Evolutionary conservation across 2,797 vertebrate species (phyloP), one percentile per base, ranked within the genome.

Genomic region (Paratrypauchen microcephalus): DNA sequence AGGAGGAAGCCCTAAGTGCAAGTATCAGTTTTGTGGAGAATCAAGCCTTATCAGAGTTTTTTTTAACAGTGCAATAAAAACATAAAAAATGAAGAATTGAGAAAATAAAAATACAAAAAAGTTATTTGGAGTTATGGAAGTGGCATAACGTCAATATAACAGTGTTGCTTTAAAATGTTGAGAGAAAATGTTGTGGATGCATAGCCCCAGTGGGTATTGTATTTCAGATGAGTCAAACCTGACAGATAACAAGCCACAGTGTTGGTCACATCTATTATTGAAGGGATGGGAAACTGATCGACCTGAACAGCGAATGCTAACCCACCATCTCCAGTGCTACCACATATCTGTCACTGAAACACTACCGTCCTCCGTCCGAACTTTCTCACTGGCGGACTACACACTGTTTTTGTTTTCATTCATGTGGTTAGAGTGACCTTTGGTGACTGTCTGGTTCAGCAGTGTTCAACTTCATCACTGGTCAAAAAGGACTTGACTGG

Each of bases 251-350:
- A 83, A 79, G 77, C 79, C 82, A 52, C 71, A 72, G 59, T 68
- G 74, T 82, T 91, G 76, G 78, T 92, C 89, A 87, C 85, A 92
- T 92, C 88, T 88, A 91, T 93, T 92, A 92, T 91, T 89, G 83
- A 92, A 77, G 76, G 86, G 80, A 81, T 50, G 39, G 81, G 85
- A 89, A 91, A 92, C 89, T 91, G 89, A 92, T 91, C 85, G 75
- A 71, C 86, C 75, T 80, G 73, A 86, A 84, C 77, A 61, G 82
- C 32, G 81, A 82, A 79, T 69, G 80, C 83, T 85, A 78, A 82
- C 57, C 70, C 62, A 68, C 68, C 83, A 82, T 66, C 68, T 75
- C 67, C 71, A 21, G 50, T 55, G 54, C 66, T 66, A 70, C 65
- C 15, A 24, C 45, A 62, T 21, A 30, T 50, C 63, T 50, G 63